Conservation (phyloP, 2,113 vertebrate genomes). For the Larimichthys polyactis region DNA sequence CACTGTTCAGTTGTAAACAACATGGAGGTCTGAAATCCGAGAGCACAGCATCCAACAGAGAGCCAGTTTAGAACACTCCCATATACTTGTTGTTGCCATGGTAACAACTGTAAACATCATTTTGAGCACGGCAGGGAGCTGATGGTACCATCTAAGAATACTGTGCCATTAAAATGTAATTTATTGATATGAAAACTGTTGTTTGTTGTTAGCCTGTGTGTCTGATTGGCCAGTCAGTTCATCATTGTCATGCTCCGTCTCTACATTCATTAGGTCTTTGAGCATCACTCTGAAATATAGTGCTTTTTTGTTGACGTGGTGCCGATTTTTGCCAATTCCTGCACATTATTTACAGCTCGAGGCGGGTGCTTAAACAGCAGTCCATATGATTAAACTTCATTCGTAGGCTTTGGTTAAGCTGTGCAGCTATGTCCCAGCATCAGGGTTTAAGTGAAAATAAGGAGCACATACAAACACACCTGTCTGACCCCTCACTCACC, state of each 20-base stretch:
- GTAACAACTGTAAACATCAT: conserved; percentile 31
- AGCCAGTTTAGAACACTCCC: conserved; percentile 7
- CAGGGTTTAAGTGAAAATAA: conserved; percentile 13
- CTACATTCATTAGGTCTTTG: not conserved
- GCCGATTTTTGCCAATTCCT: not conserved
- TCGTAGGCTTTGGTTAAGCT: not conserved
- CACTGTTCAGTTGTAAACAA: not conserved
- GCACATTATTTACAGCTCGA: not conserved
- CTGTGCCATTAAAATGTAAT: conserved; percentile 25
- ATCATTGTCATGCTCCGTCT: not conserved
- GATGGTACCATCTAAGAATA: conserved; percentile 23
- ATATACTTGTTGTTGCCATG: conserved; percentile 7
- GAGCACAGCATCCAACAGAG: not conserved
- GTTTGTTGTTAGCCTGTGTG: conserved; percentile 9
- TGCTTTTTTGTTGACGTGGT: not conserved
- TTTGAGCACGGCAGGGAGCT: conserved; percentile 27
- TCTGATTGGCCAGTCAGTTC: conserved; percentile 29
- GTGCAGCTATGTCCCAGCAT: conserved; percentile 15
- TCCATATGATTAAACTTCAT: not conserved
- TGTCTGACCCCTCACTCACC: conserved; percentile 15
- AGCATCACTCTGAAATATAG: not conserved
- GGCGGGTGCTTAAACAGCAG: not conserved
- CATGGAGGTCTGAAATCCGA: not conserved
- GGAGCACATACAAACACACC: not conserved
- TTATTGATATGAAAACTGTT: conserved; percentile 34